These are phyloP conservation scores for Electrophaes corylata DNA, from an alignment of 2,888 invertebrate species.

Conservation along the genomic window DNA sequence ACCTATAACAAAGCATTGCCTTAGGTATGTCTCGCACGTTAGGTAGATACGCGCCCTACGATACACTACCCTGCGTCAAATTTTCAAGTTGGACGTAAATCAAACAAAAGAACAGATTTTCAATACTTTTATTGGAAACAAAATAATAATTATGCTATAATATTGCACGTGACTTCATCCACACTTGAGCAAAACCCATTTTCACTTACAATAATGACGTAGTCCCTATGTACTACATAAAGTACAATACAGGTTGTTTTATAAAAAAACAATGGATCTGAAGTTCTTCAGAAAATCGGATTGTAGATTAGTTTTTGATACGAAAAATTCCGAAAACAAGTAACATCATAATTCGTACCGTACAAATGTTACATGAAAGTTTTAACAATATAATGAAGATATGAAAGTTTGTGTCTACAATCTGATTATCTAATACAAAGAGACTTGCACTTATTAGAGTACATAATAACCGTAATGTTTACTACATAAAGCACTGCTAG, in stretches of 20 bases:
- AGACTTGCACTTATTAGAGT: neutral
- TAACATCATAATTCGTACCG: no score
- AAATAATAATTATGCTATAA: slow-evolving; percentile 83
- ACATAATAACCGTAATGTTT: slow-evolving; percentile 9
- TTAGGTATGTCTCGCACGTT: no score
- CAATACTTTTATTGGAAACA: slow-evolving; percentile 81
- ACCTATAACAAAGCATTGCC: no score
- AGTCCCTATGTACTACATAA: slow-evolving; percentile 16
- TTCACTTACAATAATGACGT: slow-evolving; percentile 63
- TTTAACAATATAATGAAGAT: no score
- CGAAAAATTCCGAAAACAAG: no score
- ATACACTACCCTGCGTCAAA: no score
- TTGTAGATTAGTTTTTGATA: no score
- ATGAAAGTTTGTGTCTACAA: neutral
- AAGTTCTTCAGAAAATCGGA: neutral
- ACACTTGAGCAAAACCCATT: slow-evolving; percentile 79
- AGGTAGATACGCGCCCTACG: no score
- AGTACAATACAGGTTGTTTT: neutral
- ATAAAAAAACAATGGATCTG: neutral
- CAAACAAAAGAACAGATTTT: slow-evolving; percentile 53
- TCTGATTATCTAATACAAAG: neutral
- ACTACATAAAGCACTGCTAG: slow-evolving; percentile 2
- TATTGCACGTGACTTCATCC: slow-evolving; percentile 80
- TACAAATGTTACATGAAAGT: neutral
- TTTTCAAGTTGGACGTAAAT: no score